A percentile compares a stretch with the other conserved stretches of the same genome.
phyloP scores from a whole-genome alignment of 2,888 invertebrate genomes.

The Caenorhabditis drosophilae region DNA sequence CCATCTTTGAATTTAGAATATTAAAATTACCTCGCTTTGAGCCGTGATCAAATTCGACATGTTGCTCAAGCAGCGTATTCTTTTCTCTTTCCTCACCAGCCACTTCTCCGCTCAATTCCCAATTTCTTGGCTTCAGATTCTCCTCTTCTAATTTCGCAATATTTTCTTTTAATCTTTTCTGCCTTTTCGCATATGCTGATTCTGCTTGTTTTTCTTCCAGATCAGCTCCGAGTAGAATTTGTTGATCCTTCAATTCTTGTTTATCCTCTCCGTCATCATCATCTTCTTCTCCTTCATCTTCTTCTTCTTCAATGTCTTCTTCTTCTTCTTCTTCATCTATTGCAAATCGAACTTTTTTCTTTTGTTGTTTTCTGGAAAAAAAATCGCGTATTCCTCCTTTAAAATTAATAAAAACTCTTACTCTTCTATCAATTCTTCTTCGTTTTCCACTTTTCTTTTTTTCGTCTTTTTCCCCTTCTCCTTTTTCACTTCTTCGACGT shows the following conservation, averaged over 20 bases:
- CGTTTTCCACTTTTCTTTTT: constrained; percentile 30
- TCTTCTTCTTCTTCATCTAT: constrained; percentile 36
- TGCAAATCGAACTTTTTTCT: constrained; percentile 45
- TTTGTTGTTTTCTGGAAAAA: too few relatives aligned
- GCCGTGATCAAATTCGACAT: constrained; percentile 73
- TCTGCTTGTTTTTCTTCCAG: constrained; percentile 26
- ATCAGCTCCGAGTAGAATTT: constrained; percentile 38
- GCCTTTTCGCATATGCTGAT: constrained; percentile 22
- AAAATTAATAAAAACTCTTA: constrained; percentile 8
- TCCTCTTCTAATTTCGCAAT: constrained; percentile 71
- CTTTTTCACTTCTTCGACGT: constrained; percentile 19
- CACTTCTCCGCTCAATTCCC: constrained; percentile 92
- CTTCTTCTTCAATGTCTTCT: constrained; percentile 20
- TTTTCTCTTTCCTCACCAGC: constrained; percentile 81
- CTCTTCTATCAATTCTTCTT: constrained; percentile 15
- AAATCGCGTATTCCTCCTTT: constrained; percentile 11
- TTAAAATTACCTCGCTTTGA: constrained; percentile 35
- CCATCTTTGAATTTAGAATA: neutral
- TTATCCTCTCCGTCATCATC: constrained; percentile 23
- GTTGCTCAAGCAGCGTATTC: constrained; percentile 89
- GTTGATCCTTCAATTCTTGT: constrained; percentile 24
- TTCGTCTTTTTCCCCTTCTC: constrained; percentile 9
- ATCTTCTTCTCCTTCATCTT: constrained; percentile 31
- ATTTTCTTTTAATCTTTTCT: constrained; percentile 63
- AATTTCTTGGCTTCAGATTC: constrained; percentile 82